These are phyloP conservation scores for Byasa hedistus DNA, from an alignment of 2,888 invertebrate genomes.

Conservation along the genomic window DNA sequence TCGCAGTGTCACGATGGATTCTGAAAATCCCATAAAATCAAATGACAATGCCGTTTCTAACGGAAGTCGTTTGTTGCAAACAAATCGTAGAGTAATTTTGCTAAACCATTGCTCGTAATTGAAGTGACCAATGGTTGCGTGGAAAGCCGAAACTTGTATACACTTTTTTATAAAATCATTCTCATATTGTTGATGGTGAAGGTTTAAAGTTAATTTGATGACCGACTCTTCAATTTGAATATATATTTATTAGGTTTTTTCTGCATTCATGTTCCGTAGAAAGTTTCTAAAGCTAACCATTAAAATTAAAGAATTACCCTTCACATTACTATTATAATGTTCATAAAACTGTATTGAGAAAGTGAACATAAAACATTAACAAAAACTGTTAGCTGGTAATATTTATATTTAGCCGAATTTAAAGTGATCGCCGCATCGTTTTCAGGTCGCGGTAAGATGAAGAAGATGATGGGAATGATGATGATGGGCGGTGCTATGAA, in stretches of 20 bases:
- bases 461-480: constrained; percentile 95
- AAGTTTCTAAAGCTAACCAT: neutral
- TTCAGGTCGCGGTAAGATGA: constrained; percentile 90
- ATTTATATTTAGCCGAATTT: neutral
- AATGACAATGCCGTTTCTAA: constrained; percentile 26
- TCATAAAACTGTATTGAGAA: too few relatives aligned
- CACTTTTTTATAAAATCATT: neutral
- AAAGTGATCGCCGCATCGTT: constrained; percentile 14
- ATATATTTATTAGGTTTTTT: neutral
- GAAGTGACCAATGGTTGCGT: constrained; percentile 4
- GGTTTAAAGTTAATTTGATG: neutral
- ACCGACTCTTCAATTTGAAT: neutral
- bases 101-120: constrained; percentile 11
- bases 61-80: constrained; percentile 12
- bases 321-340: neutral
- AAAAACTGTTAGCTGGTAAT: too few relatives aligned
- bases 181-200: neutral
- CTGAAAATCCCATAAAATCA: constrained; percentile 21
- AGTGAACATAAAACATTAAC: too few relatives aligned
- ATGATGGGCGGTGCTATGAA: constrained; percentile 93
- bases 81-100: constrained; percentile 8
- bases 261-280: neutral
- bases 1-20: constrained; percentile 4
- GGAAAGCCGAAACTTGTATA: neutral
- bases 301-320: neutral